Conservation (phyloP, 2,113 vertebrate species). For the Mormyrus lacerda region DNA sequence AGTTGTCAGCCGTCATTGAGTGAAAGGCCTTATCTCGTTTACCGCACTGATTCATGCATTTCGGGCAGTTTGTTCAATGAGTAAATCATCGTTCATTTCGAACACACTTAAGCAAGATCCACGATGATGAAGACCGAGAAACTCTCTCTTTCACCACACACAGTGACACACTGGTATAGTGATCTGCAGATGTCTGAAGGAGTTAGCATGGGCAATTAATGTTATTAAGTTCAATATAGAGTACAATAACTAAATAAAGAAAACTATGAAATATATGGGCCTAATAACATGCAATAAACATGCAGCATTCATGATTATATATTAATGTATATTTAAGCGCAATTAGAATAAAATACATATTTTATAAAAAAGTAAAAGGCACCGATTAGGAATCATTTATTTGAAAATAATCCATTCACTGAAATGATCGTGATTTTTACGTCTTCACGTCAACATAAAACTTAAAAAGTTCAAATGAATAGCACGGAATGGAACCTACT, state of each 20-base stretch:
- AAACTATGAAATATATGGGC: not conserved
- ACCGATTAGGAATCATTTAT: not conserved
- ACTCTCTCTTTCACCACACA: not conserved
- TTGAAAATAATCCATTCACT: not conserved
- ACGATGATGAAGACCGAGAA: not conserved
- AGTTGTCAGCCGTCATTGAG: not conserved
- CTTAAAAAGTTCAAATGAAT: not conserved
- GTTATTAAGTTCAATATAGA: not conserved
- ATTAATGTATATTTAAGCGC: not conserved
- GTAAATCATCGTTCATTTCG: not conserved
- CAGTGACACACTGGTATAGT: not conserved
- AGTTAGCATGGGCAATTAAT: not conserved
- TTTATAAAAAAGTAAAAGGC: not conserved
- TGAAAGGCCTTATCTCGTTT: not conserved
- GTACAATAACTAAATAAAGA: not conserved
- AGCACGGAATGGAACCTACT: not conserved
- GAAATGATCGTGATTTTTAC: not conserved
- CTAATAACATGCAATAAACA: not conserved
- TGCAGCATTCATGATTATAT: not conserved
- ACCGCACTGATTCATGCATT: not conserved
- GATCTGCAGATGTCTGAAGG: not conserved
- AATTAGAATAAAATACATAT: not conserved
- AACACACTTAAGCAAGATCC: not conserved
- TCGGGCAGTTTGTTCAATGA: not conserved
- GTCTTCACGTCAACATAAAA: not conserved